Base-by-base conservation (phyloP, 2,888 invertebrate genomes). In the Stegophylla sp. region DNA sequence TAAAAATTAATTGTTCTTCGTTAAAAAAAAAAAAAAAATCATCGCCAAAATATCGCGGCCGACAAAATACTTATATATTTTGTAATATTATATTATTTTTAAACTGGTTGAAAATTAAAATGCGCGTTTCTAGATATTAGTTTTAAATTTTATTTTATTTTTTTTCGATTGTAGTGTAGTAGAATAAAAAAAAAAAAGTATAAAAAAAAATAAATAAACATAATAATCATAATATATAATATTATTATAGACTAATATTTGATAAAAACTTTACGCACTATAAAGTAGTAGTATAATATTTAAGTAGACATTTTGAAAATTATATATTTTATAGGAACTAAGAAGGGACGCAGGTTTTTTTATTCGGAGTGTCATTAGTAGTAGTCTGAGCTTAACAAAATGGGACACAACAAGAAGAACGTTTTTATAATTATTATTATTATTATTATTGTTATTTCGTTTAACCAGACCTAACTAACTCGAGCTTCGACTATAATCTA, bases 291-390 rank as follows among this genome's bases (percentile, higher is more conserved):
- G n/a, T n/a, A 48, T 64, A 64, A 41, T 26, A 75, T 63, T 61
- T 64, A 75, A 64, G 64, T 64, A 76, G 41, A 64, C 64, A 13
- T 20, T 75, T 34, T n/a, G 13, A 76, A 64, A 75, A 48, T 51
- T 67, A 17, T 15, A 48, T 41, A 48, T 51, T 23, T 13, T 13
- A 51, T 66, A 76, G 75, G 75, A 76, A 76, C 75, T 53, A 76
- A 76, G 41, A 45, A 20, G 75, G 64, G 75, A 48, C 48, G n/a
- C n/a, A 63, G 48, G 63, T 74, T 63, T n/a, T n/a, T n/a, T n/a
- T 63, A 43, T 13, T 43, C 43, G n/a, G 17, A 41, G 23, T n/a
- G 41, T n/a, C n/a, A n/a, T n/a, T n/a, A n/a, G n/a, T n/a, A 56
- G 15, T 71, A 34, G 34, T 17, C 71, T 7, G 71, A 9, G 34